Conservation (phyloP, 2,113 vertebrate species). For the Laticauda laticaudata region DNA sequence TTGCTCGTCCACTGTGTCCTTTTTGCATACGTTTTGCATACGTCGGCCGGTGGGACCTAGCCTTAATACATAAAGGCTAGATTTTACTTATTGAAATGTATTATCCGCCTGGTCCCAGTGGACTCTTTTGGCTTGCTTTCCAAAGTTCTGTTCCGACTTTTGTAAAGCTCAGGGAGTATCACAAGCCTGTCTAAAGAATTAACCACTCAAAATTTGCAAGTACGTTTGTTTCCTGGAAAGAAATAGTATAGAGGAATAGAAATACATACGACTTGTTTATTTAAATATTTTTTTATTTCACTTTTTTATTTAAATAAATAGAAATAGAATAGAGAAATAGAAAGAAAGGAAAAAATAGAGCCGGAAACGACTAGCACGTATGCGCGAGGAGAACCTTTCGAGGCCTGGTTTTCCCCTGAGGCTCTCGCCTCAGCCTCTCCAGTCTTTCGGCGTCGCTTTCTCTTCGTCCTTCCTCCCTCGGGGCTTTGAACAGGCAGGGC, state of each 20-base stretch:
- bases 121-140: not conserved
- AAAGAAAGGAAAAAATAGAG: no score
- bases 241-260: no score
- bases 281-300: no score
- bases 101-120: not conserved
- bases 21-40: no score
- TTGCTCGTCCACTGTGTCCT: no score
- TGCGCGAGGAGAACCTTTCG: no score
- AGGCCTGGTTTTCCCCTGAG: no score
- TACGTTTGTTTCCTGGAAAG: not conserved
- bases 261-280: no score
- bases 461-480: not conserved
- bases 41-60: no score
- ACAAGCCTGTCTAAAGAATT: not conserved
- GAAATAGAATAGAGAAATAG: no score
- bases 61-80: not conserved
- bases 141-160: not conserved
- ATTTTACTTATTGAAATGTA: not conserved
- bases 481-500: not conserved
- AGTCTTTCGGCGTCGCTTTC: not conserved
- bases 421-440: not conserved
- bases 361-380: no score
- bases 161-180: not conserved
- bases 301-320: no score
- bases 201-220: not conserved